These are phyloP conservation scores for Zapornia atra DNA, from an alignment of 2,113 vertebrate genomes.

Conservation along the genomic window DNA sequence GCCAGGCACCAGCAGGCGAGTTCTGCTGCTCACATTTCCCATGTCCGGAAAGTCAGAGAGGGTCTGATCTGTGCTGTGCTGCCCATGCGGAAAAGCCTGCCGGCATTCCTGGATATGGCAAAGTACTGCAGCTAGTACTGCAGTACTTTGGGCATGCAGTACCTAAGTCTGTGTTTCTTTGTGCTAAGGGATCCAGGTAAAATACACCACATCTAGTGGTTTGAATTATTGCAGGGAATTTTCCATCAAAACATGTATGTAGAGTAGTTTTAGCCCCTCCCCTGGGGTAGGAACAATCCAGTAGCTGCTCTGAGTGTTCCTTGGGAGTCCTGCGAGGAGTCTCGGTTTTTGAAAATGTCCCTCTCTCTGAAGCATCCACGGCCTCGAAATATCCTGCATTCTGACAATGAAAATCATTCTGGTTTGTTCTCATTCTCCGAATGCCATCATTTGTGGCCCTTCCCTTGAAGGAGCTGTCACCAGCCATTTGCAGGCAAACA, in stretches of 20 bases:
- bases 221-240: neutral
- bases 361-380: neutral
- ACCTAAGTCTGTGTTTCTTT: neutral
- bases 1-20: neutral
- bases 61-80: neutral
- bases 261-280: neutral
- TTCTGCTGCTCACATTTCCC: neutral
- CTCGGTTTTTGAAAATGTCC: neutral
- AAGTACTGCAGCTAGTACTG: neutral
- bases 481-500: neutral
- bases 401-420: neutral
- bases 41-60: neutral
- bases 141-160: neutral
- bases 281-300: neutral
- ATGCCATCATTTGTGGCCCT: neutral
- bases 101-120: fast-evolving
- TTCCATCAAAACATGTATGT: neutral
- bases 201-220: neutral
- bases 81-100: fast-evolving
- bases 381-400: neutral
- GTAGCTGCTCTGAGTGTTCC: neutral
- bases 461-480: neutral
- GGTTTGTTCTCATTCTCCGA: neutral
- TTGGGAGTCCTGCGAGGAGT: neutral
- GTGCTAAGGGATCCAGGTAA: neutral